phyloP scores from a whole-genome alignment of 2,888 invertebrate species.

The Ametastegia equiseti region DNA sequence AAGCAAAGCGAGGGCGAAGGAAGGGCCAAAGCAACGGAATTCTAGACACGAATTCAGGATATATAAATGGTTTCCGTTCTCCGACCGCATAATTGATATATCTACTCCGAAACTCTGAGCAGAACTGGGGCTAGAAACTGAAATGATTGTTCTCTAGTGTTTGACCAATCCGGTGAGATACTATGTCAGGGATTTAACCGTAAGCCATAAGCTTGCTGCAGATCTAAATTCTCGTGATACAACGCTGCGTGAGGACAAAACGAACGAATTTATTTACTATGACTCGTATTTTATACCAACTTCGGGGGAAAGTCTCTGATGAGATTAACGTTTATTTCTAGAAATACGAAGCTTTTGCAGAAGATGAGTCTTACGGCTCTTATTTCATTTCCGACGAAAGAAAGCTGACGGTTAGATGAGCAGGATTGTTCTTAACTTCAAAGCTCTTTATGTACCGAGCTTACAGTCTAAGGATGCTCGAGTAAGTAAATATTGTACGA shows the following conservation, averaged over 20 bases:
- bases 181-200: not conserved
- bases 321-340: not conserved
- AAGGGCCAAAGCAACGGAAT: conserved; percentile 4
- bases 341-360: not conserved
- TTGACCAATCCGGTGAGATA: conserved; percentile 1
- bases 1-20: not conserved
- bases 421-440: not conserved
- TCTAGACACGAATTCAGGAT: conserved; percentile 30
- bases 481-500: not conserved
- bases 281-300: not conserved
- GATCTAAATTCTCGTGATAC: not conserved
- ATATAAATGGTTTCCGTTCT: conserved; percentile 29
- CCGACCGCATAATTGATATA: conserved; percentile 38
- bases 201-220: not conserved
- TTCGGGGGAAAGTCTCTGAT: not conserved
- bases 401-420: not conserved
- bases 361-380: not conserved
- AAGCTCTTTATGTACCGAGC: not conserved
- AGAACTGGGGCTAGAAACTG: conserved; percentile 12
- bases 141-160: conserved; percentile 14
- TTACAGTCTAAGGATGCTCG: not conserved
- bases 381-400: not conserved
- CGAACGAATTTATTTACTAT: not conserved
- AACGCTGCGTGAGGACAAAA: not conserved
- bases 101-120: conserved; percentile 4